These are phyloP conservation scores for Drosophila formosana DNA, from an alignment of 2,888 invertebrate species.

Conservation along the genomic window DNA sequence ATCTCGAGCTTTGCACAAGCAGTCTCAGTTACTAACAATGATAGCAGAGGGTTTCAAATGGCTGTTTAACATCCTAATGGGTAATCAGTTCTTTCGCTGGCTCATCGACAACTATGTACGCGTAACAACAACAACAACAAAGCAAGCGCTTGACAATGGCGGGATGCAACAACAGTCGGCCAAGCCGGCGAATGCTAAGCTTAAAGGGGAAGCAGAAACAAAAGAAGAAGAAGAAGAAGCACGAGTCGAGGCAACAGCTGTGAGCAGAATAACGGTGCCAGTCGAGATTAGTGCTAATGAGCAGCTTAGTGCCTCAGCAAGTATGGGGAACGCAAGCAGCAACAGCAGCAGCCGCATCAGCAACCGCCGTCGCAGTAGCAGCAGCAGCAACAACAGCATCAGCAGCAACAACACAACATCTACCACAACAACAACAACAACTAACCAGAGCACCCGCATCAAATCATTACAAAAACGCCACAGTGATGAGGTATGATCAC, in stretches of 20 bases:
- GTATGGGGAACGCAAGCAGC: conserved; percentile 72
- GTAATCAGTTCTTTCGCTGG: conserved; percentile 76
- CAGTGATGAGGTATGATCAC: conserved; percentile 75
- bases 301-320: conserved; percentile 53
- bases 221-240: conserved; percentile 19
- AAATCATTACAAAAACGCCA: conserved; percentile 63
- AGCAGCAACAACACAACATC: conserved; percentile 38
- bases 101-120: conserved; percentile 59
- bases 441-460: conserved; percentile 22
- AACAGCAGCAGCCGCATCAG: conserved; percentile 37
- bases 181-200: conserved; percentile 27
- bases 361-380: conserved; percentile 42
- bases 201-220: conserved; percentile 19
- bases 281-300: conserved; percentile 42
- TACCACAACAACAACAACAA: conserved; percentile 37
- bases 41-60: conserved; percentile 61
- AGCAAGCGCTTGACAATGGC: conserved; percentile 9
- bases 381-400: conserved; percentile 30
- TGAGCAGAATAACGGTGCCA: conserved; percentile 14
- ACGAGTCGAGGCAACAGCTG: conserved; percentile 31
- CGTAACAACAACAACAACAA: conserved; percentile 56
- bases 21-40: conserved; percentile 43
- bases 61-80: conserved; percentile 64
- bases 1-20: conserved; percentile 24
- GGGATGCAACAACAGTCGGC: conserved; percentile 27